phyloP scores from a whole-genome alignment of 2,888 invertebrate species.

The Spilosoma lubricipeda region DNA sequence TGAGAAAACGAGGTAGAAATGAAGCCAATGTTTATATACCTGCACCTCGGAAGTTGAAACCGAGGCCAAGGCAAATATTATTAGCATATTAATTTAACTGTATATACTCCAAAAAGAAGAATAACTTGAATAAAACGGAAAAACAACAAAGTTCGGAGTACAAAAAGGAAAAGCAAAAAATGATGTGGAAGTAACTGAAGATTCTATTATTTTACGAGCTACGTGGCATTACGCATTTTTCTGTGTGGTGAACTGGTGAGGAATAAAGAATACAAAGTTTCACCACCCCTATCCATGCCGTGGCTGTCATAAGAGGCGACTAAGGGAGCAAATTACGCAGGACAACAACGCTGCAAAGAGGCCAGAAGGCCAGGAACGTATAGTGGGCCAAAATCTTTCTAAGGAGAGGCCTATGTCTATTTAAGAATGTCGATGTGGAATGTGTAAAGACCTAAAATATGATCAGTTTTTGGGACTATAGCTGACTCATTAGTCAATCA shows the following conservation, averaged over 20 bases:
- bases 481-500: too few species aligned
- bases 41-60: slow-evolving; percentile 12
- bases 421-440: too few species aligned
- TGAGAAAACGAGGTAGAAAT: slow-evolving; percentile 4
- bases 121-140: slow-evolving; percentile 10
- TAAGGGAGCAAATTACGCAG: too few species aligned
- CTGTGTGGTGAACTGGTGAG: too few species aligned
- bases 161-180: not conserved
- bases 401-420: too few species aligned
- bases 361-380: too few species aligned
- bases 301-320: too few species aligned
- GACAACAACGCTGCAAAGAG: too few species aligned
- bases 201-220: not conserved
- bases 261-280: too few species aligned
- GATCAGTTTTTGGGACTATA: not conserved
- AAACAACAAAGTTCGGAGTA: not conserved
- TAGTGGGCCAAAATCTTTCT: too few species aligned
- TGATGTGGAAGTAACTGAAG: not conserved
- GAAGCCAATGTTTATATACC: not conserved
- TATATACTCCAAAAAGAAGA: slow-evolving; percentile 5
- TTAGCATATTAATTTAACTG: not conserved
- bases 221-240: too few species aligned
- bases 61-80: slow-evolving; percentile 3
- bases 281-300: too few species aligned
- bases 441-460: not conserved